phyloP scores from a whole-genome alignment of 1,140 invertebrate species.

The Asobara japonica region DNA sequence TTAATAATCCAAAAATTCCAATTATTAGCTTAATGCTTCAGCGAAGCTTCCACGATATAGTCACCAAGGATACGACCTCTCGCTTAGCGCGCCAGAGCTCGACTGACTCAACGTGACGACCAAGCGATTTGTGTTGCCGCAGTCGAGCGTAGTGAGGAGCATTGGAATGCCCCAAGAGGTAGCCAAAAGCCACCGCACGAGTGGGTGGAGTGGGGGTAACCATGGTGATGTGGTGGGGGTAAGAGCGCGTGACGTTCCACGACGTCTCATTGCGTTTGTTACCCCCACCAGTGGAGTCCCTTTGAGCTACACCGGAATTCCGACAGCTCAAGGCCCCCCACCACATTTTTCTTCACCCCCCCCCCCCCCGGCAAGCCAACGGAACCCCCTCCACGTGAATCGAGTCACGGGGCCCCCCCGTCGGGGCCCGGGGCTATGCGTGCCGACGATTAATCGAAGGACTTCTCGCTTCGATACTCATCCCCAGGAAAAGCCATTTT shows the following conservation, averaged over 20 bases:
- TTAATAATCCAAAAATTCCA: no score
- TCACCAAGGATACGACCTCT: no score
- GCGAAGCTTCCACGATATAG: no score
- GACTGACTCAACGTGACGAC: slow-evolving; percentile 49
- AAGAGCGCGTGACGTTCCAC: slow-evolving; percentile 62
- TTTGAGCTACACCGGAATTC: slow-evolving; percentile 50
- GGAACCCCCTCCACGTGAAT: not conserved
- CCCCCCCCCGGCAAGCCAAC: not conserved
- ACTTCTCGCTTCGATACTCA: slow-evolving; percentile 14
- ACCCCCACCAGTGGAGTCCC: slow-evolving; percentile 56
- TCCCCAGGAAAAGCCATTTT: not conserved
- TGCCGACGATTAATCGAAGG: slow-evolving; percentile 39
- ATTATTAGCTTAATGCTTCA: no score
- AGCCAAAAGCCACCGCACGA: slow-evolving; percentile 40
- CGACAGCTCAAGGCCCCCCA: slow-evolving; percentile 41
- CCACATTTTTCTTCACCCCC: slow-evolving; percentile 10
- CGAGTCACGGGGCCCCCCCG: slow-evolving; percentile 20
- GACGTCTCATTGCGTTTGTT: slow-evolving; percentile 42
- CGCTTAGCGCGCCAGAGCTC: slow-evolving; percentile 54
- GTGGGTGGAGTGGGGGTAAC: slow-evolving; percentile 22
- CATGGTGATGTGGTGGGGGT: slow-evolving; percentile 40
- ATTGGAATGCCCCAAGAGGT: slow-evolving; percentile 54
- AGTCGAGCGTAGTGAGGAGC: slow-evolving; percentile 51
- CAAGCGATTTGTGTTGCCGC: slow-evolving; percentile 50
- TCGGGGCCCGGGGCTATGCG: slow-evolving; percentile 36